These are phyloP conservation scores for Felis chaus DNA, from an alignment of 2,113 vertebrate genomes.

Conservation along the genomic window DNA sequence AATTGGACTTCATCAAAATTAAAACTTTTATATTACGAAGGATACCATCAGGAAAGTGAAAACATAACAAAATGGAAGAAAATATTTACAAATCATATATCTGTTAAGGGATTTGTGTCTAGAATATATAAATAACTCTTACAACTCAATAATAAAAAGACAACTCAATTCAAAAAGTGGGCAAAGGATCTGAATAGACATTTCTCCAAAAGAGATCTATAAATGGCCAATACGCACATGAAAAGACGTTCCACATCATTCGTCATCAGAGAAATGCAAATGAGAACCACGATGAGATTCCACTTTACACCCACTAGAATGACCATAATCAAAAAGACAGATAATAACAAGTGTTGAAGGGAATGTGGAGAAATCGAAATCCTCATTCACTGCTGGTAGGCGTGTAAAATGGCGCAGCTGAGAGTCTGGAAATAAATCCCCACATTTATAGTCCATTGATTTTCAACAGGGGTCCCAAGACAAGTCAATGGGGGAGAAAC, in stretches of 20 bases:
- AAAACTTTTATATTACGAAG: neutral
- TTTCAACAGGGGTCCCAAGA: neutral
- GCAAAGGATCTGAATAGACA: neutral
- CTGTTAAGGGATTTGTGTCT: neutral
- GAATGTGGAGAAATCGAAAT: neutral
- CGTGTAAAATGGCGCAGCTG: neutral
- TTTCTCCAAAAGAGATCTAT: neutral
- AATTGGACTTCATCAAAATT: neutral
- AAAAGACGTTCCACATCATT: neutral
- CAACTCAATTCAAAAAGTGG: neutral
- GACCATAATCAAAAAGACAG: neutral
- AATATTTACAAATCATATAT: neutral
- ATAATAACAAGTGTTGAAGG: neutral
- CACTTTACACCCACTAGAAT: neutral
- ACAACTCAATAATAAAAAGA: neutral
- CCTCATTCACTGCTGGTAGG: neutral
- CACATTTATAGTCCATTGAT: neutral
- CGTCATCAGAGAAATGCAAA: neutral
- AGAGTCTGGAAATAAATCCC: neutral
- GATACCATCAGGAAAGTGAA: neutral
- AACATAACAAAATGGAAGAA: neutral
- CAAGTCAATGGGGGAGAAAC: neutral
- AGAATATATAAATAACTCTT: neutral
- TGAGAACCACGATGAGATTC: neutral
- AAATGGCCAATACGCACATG: neutral